Evolutionary conservation across 2,113 vertebrate genomes (phyloP), one percentile per base, ranked within the genome.

Genomic region (Amblyopsis rosae): DNA sequence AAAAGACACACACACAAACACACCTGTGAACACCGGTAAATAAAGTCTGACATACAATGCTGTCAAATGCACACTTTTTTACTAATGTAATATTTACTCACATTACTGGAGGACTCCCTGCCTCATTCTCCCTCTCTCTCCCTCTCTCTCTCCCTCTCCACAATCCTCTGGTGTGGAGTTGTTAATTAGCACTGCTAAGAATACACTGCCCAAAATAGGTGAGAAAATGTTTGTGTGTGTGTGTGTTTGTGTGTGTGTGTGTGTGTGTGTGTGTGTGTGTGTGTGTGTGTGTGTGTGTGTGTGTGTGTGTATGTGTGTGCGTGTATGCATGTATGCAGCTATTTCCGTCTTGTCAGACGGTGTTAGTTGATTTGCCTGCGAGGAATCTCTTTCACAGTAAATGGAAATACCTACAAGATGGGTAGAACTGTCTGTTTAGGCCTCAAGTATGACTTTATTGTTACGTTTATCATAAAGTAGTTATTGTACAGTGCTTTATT

Each of bases 161-260:
- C 69, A 72, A 65, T 81, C 51, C 4, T 57, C n/a, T 76, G 73
- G 65, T 79, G 76, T 83, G 76, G 84, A 87, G 59, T 76, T 73
- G 84, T 72, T 73, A 90, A 91, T 91, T 90, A 92, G 81, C 77
- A 71, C 26, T 32, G 72, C 85, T 83, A 88, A 87, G 86, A 91
- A 84, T 88, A 87, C 88, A 86, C n/a, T 13, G 67, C 70, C 86
- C 70, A 66, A 72, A 70, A 70, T 75, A 56, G 65, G 65, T 9
- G 17, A 65, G 57, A 49, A 17, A 62, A 72, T 47, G 56, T 41
- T 45, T 16, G 35, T 51, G 35, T 26, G 51, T 64, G 58, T 35
- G 51, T 26, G 19, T 45, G 26, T 46, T 13, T 12, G 32, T 51
- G 16, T 62, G 64, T 12, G 54, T 56, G 65, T 65, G 62, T 46